These are phyloP conservation scores for Gallinago stenura DNA, from an alignment of 2,797 vertebrate genomes.

Conservation along the genomic window DNA sequence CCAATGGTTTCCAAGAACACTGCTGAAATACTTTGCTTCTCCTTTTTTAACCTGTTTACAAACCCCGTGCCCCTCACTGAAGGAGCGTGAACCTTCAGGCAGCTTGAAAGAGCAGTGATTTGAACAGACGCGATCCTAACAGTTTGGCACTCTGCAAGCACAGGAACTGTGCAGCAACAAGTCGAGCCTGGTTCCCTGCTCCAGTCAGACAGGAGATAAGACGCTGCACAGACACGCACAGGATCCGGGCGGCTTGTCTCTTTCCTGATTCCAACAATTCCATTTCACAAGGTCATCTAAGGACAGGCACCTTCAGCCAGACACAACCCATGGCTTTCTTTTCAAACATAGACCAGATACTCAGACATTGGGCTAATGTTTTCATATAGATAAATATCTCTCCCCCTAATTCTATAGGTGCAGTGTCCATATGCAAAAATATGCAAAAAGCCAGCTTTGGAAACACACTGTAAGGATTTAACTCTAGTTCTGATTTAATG, in stretches of 20 bases:
- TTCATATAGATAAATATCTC: not conserved
- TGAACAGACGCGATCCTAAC: not conserved
- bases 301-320: slow-evolving; percentile 29
- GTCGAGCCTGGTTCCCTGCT: not conserved
- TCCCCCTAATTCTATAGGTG: not conserved
- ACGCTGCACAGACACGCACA: not conserved
- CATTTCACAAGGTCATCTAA: slow-evolving; percentile 32
- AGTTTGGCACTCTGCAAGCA: not conserved
- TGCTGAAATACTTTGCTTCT: not conserved
- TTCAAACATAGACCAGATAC: not conserved
- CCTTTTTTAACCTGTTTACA: not conserved
- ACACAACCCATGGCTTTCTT: not conserved
- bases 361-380: not conserved
- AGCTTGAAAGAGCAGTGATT: not conserved
- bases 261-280: not conserved
- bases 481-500: not conserved
- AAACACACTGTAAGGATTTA: not conserved
- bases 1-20: not conserved
- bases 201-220: slow-evolving; percentile 54
- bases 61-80: not conserved
- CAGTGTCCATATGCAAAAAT: not conserved
- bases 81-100: not conserved
- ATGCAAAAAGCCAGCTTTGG: not conserved
- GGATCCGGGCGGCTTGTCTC: slow-evolving; percentile 25
- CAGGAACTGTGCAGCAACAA: not conserved